Conservation (phyloP, 37 sponge, comb jelly and placozoan species). For the Tethya wilhelma region DNA sequence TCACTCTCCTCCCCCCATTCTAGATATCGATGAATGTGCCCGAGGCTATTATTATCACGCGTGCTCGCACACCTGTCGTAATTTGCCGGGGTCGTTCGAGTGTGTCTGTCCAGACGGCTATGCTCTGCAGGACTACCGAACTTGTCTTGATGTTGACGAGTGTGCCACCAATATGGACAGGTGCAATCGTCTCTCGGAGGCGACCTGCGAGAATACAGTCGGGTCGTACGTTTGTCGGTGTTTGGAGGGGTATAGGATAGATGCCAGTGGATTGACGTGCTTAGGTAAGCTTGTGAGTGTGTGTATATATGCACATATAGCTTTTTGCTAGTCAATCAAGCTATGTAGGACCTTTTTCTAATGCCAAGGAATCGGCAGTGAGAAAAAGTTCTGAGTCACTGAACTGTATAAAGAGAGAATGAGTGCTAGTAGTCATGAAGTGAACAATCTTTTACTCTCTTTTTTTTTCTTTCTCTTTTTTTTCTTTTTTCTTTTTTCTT, state of each 20-base stretch:
- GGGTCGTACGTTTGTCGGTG: conserved; percentile 47
- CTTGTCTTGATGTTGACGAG: conserved; percentile 36
- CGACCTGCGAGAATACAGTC: conserved; percentile 32
- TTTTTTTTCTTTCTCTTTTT: no score
- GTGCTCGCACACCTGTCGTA: conserved; percentile 49
- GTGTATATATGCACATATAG: no score
- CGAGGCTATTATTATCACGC: conserved; percentile 2
- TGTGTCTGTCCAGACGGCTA: conserved; percentile 45
- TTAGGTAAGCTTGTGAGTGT: conserved; percentile 21
- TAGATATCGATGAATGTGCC: conserved; percentile 46
- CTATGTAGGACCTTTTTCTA: no score
- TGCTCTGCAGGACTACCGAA: background rate
- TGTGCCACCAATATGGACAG: background rate
- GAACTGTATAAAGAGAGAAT: no score
- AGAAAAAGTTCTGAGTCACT: no score
- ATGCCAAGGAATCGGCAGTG: no score
- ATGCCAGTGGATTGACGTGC: conserved; percentile 31
- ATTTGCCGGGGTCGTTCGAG: conserved; percentile 40
- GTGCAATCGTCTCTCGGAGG: conserved; percentile 15
- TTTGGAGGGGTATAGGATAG: conserved; percentile 28
- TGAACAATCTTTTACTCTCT: no score
- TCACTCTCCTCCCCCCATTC: background rate
- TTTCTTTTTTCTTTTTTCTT: no score
- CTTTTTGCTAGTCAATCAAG: no score
- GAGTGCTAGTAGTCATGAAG: no score